Evolutionary conservation across 1,140 invertebrate genomes (phyloP).

Genomic region (Apis laboriosa): DNA sequence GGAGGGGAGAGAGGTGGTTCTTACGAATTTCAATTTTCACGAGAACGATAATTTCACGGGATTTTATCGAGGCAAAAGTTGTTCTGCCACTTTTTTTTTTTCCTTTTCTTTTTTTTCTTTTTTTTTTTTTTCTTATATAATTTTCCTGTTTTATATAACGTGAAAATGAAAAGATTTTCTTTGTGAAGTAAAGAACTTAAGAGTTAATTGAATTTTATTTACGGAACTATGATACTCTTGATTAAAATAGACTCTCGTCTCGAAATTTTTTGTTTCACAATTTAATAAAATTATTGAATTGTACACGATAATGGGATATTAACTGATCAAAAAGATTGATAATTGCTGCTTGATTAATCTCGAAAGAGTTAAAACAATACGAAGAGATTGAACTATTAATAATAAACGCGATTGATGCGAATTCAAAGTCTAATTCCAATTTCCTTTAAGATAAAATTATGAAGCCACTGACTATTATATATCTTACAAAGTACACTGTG

Average conservation of each 20-base stretch:
- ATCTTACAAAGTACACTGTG: background rate
- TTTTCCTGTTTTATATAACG: background rate
- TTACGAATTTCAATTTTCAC: conserved; percentile 11
- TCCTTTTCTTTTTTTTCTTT: background rate
- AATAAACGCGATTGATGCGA: no score
- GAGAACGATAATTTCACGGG: background rate
- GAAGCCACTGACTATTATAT: no score
- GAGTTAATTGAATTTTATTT: background rate
- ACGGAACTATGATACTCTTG: background rate
- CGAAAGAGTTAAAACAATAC: no score
- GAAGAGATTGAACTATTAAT: no score
- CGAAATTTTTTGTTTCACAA: accelerated
- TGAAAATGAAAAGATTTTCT: background rate
- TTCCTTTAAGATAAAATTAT: background rate
- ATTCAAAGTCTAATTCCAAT: background rate
- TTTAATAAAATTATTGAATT: background rate
- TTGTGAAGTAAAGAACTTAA: background rate
- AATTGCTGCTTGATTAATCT: no score
- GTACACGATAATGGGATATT: no score
- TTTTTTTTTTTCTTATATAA: background rate
- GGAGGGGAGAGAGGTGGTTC: background rate
- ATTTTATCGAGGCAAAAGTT: background rate
- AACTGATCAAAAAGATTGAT: no score
- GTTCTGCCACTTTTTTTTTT: background rate
- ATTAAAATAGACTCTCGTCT: background rate